Base-by-base conservation (phyloP, 2,113 vertebrate genomes). In the Echinops telfairi region DNA sequence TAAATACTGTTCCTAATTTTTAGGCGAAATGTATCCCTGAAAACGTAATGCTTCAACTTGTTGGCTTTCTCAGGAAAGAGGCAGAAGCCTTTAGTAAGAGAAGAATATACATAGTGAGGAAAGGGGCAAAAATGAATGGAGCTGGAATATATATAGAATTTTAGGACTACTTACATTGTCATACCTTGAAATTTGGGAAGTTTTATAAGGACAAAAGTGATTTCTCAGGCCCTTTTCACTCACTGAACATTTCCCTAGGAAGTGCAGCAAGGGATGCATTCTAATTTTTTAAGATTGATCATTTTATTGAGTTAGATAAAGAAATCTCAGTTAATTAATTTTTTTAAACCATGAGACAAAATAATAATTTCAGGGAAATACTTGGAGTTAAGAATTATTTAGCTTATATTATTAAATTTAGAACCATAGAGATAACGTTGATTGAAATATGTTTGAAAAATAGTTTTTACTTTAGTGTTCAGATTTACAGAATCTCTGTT, bases 291-390 rank as follows among this genome's bases (percentile, higher is more conserved):
- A 66, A 83, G 70, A 19, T 20, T 68, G 33, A 27, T 89, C 5
- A 70, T 83, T 88, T 88, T 83, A 77, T 73, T 85, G n/a, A 82
- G 60, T 86, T 90, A 71, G 47, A 53, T 64, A 29, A 31, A 19
- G 70, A 68, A 81, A 81, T 71, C 31, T 73, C 31, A 53, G 36
- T 38, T 27, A 83, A 29, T 40, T 38, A 25, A 64, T 71, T 71
- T 82, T 86, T 89, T 47, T 38, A 82, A 53, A n/a, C 64, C 40
- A 40, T 90, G 40, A 83, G 40, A 58, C 31, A 73, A 81, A 95
- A 64, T 58, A 91, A 47, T 82, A 10, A 40, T 70, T 33, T 82
- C 8, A 43, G 23, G 57, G 6, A 71, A 80, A 88, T 91, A 66
- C 25, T 62, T 76, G 15, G 23, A 71, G 77, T 64, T 78, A 78